phyloP scores from a whole-genome alignment of 2,113 vertebrate genomes.

The Elephantulus edwardii region DNA sequence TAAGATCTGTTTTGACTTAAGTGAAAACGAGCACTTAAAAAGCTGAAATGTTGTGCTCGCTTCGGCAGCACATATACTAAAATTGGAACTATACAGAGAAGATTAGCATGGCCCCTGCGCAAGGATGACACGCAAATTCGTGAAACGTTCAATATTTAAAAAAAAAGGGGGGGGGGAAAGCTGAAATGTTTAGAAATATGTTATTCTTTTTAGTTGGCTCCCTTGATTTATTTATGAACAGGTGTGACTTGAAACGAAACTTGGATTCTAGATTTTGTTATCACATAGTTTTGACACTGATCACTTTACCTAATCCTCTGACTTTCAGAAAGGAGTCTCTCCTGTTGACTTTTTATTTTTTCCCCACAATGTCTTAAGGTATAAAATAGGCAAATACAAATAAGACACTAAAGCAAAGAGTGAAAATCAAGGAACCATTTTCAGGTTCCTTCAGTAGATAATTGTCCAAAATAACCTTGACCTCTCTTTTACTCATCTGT shows the following conservation, averaged over 20 bases:
- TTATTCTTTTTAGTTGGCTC: not conserved
- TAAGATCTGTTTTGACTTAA: not conserved
- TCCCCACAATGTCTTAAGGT: not conserved
- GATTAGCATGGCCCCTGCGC: too few species aligned
- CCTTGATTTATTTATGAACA: not conserved
- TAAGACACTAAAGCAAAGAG: not conserved
- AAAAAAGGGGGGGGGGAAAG: too few species aligned
- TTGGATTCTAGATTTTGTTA: not conserved
- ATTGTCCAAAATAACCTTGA: not conserved
- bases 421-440: not conserved
- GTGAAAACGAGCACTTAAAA: not conserved
- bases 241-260: not conserved
- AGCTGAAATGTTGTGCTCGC: not conserved
- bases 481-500: not conserved
- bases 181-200: not conserved
- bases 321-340: not conserved
- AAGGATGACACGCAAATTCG: too few species aligned
- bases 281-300: not conserved
- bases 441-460: not conserved
- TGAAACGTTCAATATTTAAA: too few species aligned
- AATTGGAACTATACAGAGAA: too few species aligned
- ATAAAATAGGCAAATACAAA: not conserved
- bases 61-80: too few species aligned
- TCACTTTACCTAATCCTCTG: not conserved
- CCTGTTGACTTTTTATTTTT: not conserved